Conservation (phyloP, 92 coral and sea anemone species). For the Epizoanthus illoricatus region DNA sequence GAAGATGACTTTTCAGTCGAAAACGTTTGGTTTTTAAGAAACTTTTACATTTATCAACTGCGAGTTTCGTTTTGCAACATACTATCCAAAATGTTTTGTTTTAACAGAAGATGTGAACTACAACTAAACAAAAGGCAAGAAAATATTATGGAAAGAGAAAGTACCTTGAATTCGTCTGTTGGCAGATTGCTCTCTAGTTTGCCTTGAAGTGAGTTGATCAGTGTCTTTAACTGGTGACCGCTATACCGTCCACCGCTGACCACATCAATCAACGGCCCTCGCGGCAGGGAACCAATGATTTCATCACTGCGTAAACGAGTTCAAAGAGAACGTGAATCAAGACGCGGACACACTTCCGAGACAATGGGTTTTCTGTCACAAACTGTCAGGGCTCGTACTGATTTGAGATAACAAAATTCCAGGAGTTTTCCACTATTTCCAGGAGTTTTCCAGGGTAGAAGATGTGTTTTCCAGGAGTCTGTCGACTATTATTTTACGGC, state of each 20-base stretch:
- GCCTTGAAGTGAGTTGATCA: constrained; percentile 63
- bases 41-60: too few relatives aligned
- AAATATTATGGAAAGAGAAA: background rate
- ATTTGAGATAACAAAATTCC: too few relatives aligned
- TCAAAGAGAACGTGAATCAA: background rate
- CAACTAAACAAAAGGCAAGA: background rate
- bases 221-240: constrained; percentile 68
- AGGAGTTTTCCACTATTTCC: too few relatives aligned
- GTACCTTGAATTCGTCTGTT: constrained; percentile 83
- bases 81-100: too few relatives aligned
- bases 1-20: too few relatives aligned
- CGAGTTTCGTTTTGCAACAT: too few relatives aligned
- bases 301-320: constrained; percentile 49
- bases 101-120: background rate
- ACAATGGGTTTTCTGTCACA: too few relatives aligned
- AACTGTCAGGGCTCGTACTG: too few relatives aligned
- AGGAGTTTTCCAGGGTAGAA: too few relatives aligned
- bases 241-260: constrained; percentile 73
- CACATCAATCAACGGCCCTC: constrained; percentile 74
- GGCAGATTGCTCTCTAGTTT: constrained; percentile 67
- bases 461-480: too few relatives aligned
- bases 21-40: too few relatives aligned
- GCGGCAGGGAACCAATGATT: constrained; percentile 42
- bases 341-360: background rate
- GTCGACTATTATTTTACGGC: too few relatives aligned